Conservation (phyloP, 2,113 vertebrate species). For the Irena cyanogastra region DNA sequence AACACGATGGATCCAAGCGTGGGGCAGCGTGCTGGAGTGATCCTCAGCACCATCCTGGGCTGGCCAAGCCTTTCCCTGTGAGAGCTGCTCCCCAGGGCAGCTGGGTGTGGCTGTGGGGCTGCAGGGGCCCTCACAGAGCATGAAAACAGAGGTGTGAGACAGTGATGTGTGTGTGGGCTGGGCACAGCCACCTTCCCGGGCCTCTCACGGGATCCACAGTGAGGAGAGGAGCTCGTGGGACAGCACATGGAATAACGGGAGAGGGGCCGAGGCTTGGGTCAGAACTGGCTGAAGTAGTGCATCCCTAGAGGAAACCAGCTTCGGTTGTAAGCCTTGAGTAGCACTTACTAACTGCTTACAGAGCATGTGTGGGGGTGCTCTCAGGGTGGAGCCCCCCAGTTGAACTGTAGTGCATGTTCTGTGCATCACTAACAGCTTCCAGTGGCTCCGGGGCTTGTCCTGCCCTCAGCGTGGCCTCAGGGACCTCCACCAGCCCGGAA, state of each 20-base stretch:
- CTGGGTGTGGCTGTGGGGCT: neutral
- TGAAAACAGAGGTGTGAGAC: neutral
- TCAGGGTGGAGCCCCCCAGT: neutral
- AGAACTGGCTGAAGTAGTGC: neutral
- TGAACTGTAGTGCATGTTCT: neutral
- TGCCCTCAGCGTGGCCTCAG: neutral
- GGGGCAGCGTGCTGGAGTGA: neutral
- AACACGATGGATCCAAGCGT: accelerated
- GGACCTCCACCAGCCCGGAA: neutral
- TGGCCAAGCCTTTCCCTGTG: neutral
- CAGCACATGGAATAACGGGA: neutral
- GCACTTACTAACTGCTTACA: conserved; percentile 17
- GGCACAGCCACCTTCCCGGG: neutral
- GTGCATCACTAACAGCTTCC: conserved; percentile 31
- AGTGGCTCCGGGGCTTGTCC: neutral
- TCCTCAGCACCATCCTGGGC: neutral
- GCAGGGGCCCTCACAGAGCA: neutral
- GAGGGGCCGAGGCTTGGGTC: neutral
- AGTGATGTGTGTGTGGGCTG: neutral
- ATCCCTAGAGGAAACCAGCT: conserved; percentile 4
- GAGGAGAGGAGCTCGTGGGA: neutral
- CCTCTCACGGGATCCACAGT: neutral
- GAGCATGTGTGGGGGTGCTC: conserved; percentile 3
- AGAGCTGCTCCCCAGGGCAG: neutral
- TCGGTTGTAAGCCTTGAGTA: neutral